Conservation (phyloP, 2,888 invertebrate species). For the Cephus spinipes region DNA sequence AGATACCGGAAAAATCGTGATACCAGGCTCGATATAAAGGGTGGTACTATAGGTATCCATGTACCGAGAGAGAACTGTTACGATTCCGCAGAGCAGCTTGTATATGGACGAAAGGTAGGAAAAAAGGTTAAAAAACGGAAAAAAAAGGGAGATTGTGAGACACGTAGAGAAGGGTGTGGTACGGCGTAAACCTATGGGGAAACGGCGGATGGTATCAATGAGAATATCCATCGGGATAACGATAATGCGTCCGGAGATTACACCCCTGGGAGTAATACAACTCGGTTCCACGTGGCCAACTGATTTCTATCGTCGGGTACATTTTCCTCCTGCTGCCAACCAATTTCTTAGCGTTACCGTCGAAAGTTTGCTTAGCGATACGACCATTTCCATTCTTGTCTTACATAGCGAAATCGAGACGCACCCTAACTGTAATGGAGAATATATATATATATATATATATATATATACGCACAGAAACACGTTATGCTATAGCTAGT, state of each 20-base stretch:
- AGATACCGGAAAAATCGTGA: not conserved
- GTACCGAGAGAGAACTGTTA: not conserved
- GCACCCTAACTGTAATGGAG: not conserved
- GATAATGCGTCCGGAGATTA: conserved; percentile 40
- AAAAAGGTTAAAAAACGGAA: not conserved
- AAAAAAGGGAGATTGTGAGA: not conserved
- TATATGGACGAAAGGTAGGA: not conserved
- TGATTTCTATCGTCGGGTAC: conserved; percentile 44
- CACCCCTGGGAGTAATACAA: conserved; percentile 35
- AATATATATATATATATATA: not conserved
- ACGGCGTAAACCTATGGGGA: not conserved
- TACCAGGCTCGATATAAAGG: not conserved
- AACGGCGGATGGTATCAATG: conserved; percentile 29
- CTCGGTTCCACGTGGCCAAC: conserved; percentile 40
- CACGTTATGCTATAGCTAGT: not conserved
- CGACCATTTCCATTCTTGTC: not conserved
- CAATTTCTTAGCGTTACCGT: not conserved
- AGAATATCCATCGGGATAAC: conserved; percentile 41
- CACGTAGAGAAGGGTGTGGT: not conserved
- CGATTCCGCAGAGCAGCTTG: not conserved
- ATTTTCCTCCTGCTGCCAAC: not conserved
- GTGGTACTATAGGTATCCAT: not conserved
- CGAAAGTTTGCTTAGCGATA: not conserved
- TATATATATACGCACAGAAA: too few relatives aligned
- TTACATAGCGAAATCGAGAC: not conserved